phyloP scores from a whole-genome alignment of 2,797 vertebrate genomes.

The Enteromius paludinosus region DNA sequence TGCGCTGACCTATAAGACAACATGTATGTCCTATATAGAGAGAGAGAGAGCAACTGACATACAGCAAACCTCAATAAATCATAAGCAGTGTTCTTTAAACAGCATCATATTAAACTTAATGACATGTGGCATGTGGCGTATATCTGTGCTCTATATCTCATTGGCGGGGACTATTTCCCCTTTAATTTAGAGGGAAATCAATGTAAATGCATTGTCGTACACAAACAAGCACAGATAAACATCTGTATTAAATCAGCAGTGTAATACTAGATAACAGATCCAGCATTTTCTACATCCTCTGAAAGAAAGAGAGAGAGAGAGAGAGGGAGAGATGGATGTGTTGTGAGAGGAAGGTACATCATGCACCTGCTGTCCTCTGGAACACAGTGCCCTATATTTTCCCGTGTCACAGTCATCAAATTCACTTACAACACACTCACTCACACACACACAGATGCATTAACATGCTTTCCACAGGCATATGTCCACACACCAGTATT shows the following conservation, averaged over 20 bases:
- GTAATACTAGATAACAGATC: slow-evolving; percentile 32
- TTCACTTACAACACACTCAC: slow-evolving; percentile 26
- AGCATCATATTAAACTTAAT: slow-evolving; percentile 38
- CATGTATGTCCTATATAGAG: not conserved
- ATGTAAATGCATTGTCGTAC: slow-evolving; percentile 25
- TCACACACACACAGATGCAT: not conserved
- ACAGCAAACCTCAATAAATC: slow-evolving; percentile 32
- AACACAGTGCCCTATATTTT: slow-evolving; percentile 51
- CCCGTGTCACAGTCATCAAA: slow-evolving; percentile 33
- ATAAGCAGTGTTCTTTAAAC: slow-evolving; percentile 23
- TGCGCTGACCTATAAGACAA: not conserved
- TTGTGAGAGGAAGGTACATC: slow-evolving; percentile 22
- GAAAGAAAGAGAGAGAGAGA: slow-evolving; percentile 24
- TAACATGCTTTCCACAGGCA: not conserved
- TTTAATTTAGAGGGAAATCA: slow-evolving; percentile 22
- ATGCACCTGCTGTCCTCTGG: slow-evolving; percentile 47
- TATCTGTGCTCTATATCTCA: slow-evolving; percentile 30
- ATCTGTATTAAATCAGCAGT: slow-evolving; percentile 30
- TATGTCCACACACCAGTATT: not conserved
- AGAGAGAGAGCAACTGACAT: not conserved
- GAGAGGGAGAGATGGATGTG: slow-evolving; percentile 14
- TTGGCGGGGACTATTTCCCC: not conserved
- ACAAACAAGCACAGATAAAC: slow-evolving; percentile 34
- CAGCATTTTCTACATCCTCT: slow-evolving; percentile 17
- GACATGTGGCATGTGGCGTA: slow-evolving; percentile 16